These are phyloP conservation scores for Mustela lutreola DNA, from an alignment of 2,113 vertebrate species.

Conservation along the genomic window DNA sequence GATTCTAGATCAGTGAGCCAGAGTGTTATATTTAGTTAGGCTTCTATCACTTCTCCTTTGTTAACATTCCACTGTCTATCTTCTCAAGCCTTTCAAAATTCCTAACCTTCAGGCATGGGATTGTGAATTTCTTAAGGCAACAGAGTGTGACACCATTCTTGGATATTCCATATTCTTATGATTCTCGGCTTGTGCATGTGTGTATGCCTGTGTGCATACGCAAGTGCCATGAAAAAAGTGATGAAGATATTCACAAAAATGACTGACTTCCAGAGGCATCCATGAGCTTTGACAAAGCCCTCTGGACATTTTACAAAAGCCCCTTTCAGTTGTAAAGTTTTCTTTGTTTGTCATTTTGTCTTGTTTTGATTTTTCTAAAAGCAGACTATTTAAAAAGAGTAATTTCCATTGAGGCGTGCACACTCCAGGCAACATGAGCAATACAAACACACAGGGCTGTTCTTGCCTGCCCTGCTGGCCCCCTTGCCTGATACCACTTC, in stretches of 20 bases:
- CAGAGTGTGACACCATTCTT: neutral
- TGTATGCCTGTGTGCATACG: neutral
- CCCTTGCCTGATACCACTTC: rapidly evolving
- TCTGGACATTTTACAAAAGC: neutral
- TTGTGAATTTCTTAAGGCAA: neutral
- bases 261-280: neutral
- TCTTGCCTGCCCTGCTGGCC: rapidly evolving
- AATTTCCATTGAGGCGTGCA: neutral
- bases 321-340: neutral
- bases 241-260: neutral
- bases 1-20: neutral
- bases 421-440: neutral
- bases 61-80: neutral
- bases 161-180: neutral
- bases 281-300: neutral
- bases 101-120: neutral
- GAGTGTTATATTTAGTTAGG: neutral
- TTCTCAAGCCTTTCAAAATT: neutral
- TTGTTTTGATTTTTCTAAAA: neutral
- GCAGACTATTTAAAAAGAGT: neutral
- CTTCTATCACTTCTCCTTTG: neutral
- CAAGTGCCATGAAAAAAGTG: neutral
- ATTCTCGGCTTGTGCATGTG: neutral
- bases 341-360: neutral
- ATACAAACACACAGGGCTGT: rapidly evolving